These are phyloP conservation scores for Aphaenogaster floridana DNA, from an alignment of 1,140 invertebrate genomes.

Conservation along the genomic window DNA sequence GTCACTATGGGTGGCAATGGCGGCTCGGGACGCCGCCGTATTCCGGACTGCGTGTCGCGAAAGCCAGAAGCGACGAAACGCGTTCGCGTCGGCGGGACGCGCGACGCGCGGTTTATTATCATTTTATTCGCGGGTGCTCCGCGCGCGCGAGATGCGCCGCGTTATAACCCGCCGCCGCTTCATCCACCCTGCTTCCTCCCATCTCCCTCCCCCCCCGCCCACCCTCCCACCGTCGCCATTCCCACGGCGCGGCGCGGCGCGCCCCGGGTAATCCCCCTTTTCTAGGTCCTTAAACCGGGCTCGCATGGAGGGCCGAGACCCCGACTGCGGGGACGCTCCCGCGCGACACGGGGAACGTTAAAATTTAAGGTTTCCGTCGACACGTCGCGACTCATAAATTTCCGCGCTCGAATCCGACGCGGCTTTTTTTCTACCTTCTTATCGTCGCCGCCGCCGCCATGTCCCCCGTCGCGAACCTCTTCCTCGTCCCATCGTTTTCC, in stretches of 20 bases:
- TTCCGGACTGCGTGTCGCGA: background rate
- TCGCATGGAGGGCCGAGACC: constrained; percentile 45
- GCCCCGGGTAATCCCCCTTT: constrained; percentile 59
- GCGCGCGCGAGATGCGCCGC: constrained; percentile 35
- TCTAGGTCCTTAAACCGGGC: constrained; percentile 66
- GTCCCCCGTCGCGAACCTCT: constrained; percentile 27
- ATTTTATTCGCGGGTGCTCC: constrained; percentile 73
- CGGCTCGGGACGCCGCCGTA: background rate
- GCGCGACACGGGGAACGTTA: constrained; percentile 67
- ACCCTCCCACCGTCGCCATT: background rate
- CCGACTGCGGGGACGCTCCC: constrained; percentile 34
- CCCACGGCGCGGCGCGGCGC: constrained; percentile 25
- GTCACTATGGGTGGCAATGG: constrained; percentile 7
- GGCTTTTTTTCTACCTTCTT: constrained; percentile 63
- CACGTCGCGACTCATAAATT: constrained; percentile 75
- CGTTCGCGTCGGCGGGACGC: constrained; percentile 14
- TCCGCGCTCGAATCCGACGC: constrained; percentile 62
- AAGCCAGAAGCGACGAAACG: constrained; percentile 44
- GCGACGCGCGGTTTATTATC: constrained; percentile 69
- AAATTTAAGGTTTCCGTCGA: constrained; percentile 78
- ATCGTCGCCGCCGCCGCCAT: constrained; percentile 33
- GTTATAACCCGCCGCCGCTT: constrained; percentile 63
- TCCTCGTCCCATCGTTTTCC: background rate
- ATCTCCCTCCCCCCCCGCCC: background rate
- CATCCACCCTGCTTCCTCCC: background rate